A percentile compares a stretch with the other conserved stretches of the same genome.
These are phyloP conservation scores for Cybosia mesomella DNA, from an alignment of 2,888 invertebrate species.

Conservation along the genomic window DNA sequence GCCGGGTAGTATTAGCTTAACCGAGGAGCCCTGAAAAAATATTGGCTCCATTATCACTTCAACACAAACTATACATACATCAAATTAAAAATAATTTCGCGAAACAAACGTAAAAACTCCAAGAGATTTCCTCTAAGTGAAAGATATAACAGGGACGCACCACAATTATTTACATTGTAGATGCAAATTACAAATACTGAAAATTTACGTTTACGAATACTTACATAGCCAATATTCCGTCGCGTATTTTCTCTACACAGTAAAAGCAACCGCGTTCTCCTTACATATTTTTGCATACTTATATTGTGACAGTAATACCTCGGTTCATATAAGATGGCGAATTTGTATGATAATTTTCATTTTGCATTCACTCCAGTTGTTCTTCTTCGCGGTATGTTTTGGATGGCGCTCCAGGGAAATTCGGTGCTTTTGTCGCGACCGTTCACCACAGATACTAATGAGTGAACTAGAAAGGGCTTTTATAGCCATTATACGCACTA, in stretches of 20 bases:
- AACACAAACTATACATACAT: neutral
- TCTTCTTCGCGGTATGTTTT: constrained; percentile 80
- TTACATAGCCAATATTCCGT: constrained; percentile 62
- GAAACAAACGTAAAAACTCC: constrained; percentile 33
- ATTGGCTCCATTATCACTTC: too few species aligned
- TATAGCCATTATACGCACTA: constrained; percentile 37
- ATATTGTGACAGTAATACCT: constrained; percentile 75
- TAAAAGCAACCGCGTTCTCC: constrained; percentile 70
- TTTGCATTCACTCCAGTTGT: constrained; percentile 84
- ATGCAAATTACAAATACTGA: constrained; percentile 69
- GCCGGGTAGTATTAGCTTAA: too few species aligned
- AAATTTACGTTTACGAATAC: constrained; percentile 69
- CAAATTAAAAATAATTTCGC: neutral
- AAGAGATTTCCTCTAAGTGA: constrained; percentile 37
- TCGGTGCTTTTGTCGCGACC: constrained; percentile 77
- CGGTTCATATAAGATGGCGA: constrained; percentile 81
- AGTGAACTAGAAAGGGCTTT: constrained; percentile 37
- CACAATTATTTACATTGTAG: constrained; percentile 74
- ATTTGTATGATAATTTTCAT: constrained; percentile 87
- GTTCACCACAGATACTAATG: constrained; percentile 56
- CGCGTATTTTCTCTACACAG: constrained; percentile 70
- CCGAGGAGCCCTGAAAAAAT: too few species aligned
- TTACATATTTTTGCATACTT: constrained; percentile 85
- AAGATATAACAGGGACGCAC: constrained; percentile 49
- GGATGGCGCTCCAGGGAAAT: constrained; percentile 85